Conservation (phyloP, 2,797 vertebrate species). For the Dermochelys coriacea region DNA sequence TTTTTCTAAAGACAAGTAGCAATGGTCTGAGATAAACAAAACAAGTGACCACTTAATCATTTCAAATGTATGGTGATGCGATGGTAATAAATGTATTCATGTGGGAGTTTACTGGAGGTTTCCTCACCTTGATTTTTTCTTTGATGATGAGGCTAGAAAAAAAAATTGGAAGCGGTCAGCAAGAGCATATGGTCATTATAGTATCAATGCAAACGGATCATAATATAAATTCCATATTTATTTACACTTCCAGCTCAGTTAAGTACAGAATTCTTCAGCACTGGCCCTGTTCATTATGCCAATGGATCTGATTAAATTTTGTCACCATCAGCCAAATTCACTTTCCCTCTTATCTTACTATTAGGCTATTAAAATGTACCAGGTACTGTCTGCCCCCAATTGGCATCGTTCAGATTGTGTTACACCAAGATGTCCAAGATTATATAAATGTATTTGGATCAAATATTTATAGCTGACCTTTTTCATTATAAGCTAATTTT, state of each 20-base stretch:
- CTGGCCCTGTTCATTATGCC: neutral
- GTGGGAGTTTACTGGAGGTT: neutral
- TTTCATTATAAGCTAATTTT: neutral
- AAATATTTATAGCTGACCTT: neutral
- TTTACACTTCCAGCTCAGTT: neutral
- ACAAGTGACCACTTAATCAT: neutral
- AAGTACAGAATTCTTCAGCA: neutral
- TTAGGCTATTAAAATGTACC: neutral
- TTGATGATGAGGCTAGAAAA: constrained; percentile 46
- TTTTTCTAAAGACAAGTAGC: neutral
- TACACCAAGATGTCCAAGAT: neutral
- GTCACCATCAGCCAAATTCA: neutral
- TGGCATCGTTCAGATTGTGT: neutral
- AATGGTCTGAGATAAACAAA: neutral
- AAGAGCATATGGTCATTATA: neutral
- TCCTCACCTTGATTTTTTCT: constrained; percentile 68
- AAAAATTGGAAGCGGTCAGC: constrained; percentile 33
- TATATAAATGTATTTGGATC: neutral
- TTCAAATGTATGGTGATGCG: neutral
- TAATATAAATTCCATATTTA: neutral
- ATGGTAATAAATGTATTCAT: neutral
- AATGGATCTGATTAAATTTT: neutral
- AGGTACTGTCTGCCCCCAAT: neutral
- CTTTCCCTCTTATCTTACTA: neutral
- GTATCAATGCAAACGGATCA: neutral